These are phyloP conservation scores for Lepetodrilus schrolli DNA, from an alignment of 2,888 invertebrate species.

Conservation along the genomic window DNA sequence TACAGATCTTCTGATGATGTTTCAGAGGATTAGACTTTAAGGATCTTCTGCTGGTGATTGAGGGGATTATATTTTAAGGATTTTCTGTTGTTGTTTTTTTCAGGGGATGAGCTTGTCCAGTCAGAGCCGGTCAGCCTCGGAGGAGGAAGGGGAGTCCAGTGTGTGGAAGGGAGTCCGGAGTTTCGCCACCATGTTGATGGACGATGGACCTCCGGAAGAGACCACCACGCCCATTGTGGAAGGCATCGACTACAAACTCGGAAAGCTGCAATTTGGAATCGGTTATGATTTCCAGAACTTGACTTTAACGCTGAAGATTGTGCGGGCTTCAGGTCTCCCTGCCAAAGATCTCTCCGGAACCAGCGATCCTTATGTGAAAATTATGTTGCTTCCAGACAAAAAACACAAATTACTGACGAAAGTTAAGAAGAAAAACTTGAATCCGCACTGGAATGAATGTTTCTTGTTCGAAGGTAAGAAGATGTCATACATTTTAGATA, in stretches of 20 bases:
- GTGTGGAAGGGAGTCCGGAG: slow-evolving; percentile 65
- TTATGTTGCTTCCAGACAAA: slow-evolving; percentile 73
- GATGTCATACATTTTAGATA: background rate
- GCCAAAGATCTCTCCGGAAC: slow-evolving; percentile 75
- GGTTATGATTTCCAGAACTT: slow-evolving; percentile 72
- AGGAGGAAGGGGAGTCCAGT: slow-evolving; percentile 48
- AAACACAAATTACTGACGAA: slow-evolving; percentile 74
- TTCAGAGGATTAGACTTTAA: no score
- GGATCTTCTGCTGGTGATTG: no score
- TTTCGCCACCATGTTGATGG: slow-evolving; percentile 68
- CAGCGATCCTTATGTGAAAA: slow-evolving; percentile 75
- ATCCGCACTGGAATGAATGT: slow-evolving; percentile 75
- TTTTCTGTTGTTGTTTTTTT: no score
- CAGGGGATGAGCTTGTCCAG: slow-evolving; percentile 48
- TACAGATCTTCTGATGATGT: no score
- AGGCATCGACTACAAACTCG: slow-evolving; percentile 67
- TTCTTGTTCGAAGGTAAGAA: slow-evolving; percentile 79
- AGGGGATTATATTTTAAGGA: no score
- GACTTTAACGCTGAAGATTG: slow-evolving; percentile 70
- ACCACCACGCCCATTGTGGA: slow-evolving; percentile 50
- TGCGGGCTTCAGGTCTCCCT: slow-evolving; percentile 70
- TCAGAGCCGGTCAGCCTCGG: slow-evolving; percentile 48
- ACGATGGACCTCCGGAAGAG: slow-evolving; percentile 52
- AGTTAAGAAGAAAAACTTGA: slow-evolving; percentile 74
- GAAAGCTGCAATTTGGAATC: slow-evolving; percentile 70